Evolutionary conservation across 2,113 vertebrate species (phyloP).

Genomic region (Ciconia stormi): DNA sequence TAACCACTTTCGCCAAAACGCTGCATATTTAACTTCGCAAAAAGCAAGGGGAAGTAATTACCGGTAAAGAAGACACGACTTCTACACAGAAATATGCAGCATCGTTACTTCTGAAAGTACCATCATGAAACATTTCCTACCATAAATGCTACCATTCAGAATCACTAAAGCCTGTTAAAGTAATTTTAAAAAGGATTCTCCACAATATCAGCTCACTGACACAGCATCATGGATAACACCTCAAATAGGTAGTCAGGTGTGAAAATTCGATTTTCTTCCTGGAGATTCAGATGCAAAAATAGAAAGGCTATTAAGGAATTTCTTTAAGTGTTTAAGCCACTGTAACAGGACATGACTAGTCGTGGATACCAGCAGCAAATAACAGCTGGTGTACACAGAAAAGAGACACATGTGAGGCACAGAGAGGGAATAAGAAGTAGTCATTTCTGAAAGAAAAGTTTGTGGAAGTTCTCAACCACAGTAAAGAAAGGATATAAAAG

Average conservation of each 20-base stretch:
- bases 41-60: background rate
- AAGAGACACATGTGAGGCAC: background rate
- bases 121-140: background rate
- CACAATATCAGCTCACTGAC: background rate
- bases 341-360: background rate
- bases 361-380: background rate
- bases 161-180: background rate
- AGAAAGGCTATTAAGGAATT: background rate
- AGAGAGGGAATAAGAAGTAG: background rate
- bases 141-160: background rate
- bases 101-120: background rate
- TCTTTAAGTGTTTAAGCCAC: background rate
- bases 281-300: background rate
- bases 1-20: background rate
- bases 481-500: background rate
- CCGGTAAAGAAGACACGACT: background rate
- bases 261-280: background rate
- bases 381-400: background rate
- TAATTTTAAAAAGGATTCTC: background rate
- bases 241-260: background rate
- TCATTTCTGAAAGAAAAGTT: background rate
- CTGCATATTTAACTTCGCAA: background rate
- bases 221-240: background rate
- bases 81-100: background rate
- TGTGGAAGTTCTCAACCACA: background rate